Evolutionary conservation across 2,888 invertebrate species (phyloP).

Genomic region (Lysandra bellargus): DNA sequence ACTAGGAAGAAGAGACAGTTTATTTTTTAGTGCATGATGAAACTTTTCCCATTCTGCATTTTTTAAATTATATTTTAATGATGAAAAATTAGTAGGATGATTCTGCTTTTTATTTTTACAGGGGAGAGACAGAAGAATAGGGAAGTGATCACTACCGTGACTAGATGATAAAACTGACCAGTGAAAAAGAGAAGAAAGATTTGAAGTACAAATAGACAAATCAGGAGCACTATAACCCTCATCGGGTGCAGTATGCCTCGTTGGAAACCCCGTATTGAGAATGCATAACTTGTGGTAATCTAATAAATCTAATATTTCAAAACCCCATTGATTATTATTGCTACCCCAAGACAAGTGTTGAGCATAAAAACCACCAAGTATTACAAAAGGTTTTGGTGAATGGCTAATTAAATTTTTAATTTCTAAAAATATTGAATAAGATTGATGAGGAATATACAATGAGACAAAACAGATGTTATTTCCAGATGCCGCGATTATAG

Average conservation of each 20-base stretch:
- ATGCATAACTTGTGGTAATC: background rate
- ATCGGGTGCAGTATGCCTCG: background rate
- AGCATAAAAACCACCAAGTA: too few species aligned
- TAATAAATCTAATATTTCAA: slow-evolving; percentile 26
- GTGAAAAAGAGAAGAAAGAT: too few species aligned
- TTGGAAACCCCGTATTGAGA: background rate
- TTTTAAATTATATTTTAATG: too few species aligned
- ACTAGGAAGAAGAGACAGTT: too few species aligned
- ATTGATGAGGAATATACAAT: background rate
- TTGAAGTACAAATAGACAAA: background rate
- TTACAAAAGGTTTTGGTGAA: slow-evolving; percentile 11
- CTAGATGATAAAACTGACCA: too few species aligned
- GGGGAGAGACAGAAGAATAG: too few species aligned
- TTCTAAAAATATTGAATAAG: slow-evolving; percentile 1
- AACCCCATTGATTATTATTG: background rate
- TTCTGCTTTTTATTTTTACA: too few species aligned
- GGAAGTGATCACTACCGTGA: too few species aligned
- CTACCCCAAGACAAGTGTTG: slow-evolving; percentile 26
- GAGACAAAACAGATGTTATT: slow-evolving; percentile 5
- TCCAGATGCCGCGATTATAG: too few species aligned
- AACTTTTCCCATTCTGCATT: too few species aligned
- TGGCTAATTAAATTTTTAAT: background rate
- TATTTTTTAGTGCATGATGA: too few species aligned
- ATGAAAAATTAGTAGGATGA: too few species aligned
- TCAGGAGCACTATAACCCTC: background rate